phyloP scores from a whole-genome alignment of 2,113 vertebrate species.

The Pelecanus crispus region DNA sequence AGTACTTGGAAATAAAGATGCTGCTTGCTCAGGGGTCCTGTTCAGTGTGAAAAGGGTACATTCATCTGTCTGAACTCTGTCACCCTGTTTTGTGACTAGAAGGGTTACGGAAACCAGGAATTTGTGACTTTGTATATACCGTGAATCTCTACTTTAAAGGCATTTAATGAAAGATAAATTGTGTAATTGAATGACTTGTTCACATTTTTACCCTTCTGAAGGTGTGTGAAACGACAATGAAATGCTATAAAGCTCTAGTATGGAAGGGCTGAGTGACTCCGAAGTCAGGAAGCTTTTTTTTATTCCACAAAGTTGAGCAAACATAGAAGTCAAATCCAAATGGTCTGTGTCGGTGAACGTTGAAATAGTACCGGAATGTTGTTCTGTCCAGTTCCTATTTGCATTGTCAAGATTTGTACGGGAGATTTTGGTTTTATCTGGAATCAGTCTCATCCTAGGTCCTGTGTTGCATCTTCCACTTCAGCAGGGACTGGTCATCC shows the following conservation, averaged over 20 bases:
- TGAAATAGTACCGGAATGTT: not conserved
- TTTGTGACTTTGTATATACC: not conserved
- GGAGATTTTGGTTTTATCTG: not conserved
- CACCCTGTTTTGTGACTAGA: not conserved
- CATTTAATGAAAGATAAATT: not conserved
- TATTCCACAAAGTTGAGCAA: not conserved
- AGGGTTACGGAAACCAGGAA: not conserved
- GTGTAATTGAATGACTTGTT: not conserved
- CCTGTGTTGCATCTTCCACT: not conserved
- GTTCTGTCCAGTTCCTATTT: not conserved
- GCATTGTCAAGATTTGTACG: not conserved
- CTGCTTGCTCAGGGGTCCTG: not conserved
- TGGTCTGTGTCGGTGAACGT: not conserved
- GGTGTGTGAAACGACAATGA: not conserved
- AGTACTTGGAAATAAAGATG: not conserved
- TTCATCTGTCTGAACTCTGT: not conserved
- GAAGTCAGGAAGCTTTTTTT: not conserved
- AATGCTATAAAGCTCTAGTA: accelerated
- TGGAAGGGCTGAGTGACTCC: not conserved
- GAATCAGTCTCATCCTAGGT: not conserved
- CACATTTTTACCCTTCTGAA: not conserved
- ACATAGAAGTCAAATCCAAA: not conserved
- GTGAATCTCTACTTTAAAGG: not conserved
- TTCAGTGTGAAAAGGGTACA: not conserved
- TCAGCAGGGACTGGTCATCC: not conserved